phyloP scores from a whole-genome alignment of 1,140 invertebrate genomes.

The Lysiphlebus fabarum region DNA sequence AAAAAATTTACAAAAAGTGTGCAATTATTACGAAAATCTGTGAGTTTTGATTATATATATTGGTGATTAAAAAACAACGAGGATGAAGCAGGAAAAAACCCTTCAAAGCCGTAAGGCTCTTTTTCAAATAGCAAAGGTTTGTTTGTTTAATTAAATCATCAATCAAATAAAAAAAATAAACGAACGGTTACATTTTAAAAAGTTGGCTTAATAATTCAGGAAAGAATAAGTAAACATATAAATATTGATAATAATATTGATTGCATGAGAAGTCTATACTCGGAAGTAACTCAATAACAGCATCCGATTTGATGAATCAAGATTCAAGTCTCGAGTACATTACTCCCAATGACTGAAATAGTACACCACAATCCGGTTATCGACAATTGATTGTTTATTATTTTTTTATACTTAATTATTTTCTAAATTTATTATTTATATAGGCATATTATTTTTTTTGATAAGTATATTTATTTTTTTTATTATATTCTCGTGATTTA shows the following conservation, averaged over 20 bases:
- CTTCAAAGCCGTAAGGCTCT: conserved; percentile 50
- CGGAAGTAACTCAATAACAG: neutral
- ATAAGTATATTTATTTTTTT: neutral
- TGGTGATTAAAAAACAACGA: conserved; percentile 21
- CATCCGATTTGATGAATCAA: conserved; percentile 18
- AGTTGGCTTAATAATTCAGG: neutral
- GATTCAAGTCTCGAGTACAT: conserved; percentile 19
- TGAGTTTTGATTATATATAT: neutral
- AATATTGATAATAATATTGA: neutral
- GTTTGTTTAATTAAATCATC: neutral
- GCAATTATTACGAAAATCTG: neutral
- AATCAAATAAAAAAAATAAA: neutral
- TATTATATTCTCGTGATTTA: neutral
- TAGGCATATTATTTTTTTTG: too few relatives aligned
- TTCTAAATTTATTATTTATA: too few relatives aligned
- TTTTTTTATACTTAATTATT: neutral
- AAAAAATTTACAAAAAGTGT: neutral
- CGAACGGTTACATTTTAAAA: conserved; percentile 5
- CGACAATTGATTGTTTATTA: conserved; percentile 8
- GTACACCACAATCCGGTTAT: neutral
- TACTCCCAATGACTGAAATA: conserved; percentile 7
- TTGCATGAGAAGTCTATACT: neutral
- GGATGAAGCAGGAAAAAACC: conserved; percentile 53
- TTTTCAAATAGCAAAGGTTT: conserved; percentile 62
- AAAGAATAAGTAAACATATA: too few relatives aligned